A percentile compares a stretch with the other conserved stretches of the same genome.
These are phyloP conservation scores for Cantharis lateralis DNA, from an alignment of 2,888 invertebrate species.

Conservation along the genomic window DNA sequence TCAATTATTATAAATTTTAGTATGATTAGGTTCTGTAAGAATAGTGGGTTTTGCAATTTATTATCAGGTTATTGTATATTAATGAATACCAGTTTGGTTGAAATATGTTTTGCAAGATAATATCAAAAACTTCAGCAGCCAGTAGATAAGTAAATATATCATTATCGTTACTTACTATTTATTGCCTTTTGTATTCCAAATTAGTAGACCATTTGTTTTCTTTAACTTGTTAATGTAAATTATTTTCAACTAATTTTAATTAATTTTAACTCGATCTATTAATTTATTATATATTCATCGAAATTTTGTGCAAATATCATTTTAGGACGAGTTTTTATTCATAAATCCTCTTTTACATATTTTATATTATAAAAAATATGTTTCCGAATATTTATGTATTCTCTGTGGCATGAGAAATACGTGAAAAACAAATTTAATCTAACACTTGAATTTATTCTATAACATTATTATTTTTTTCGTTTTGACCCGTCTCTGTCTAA, in stretches of 20 bases:
- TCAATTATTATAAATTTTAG: neutral
- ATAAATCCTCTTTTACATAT: neutral
- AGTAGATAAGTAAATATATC: constrained; percentile 3
- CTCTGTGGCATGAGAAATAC: neutral
- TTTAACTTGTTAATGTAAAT: neutral
- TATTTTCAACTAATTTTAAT: neutral
- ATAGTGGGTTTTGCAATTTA: neutral
- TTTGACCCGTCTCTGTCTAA: too few species aligned
- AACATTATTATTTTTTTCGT: neutral
- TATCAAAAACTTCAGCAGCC: constrained; percentile 1
- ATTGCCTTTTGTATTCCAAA: neutral
- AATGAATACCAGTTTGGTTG: neutral
- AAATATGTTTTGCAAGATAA: neutral
- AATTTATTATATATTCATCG: neutral
- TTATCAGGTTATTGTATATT: constrained; percentile 1
- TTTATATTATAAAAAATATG: neutral
- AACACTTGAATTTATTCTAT: neutral
- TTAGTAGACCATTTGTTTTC: neutral
- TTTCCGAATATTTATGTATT: neutral
- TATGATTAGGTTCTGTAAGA: neutral
- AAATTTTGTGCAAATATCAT: neutral
- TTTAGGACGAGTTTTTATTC: neutral
- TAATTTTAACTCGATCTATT: neutral
- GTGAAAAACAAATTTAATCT: neutral
- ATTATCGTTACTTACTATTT: constrained; percentile 3